These are phyloP conservation scores for Xestia ashworthii DNA, from an alignment of 2,888 invertebrate species.

Conservation along the genomic window DNA sequence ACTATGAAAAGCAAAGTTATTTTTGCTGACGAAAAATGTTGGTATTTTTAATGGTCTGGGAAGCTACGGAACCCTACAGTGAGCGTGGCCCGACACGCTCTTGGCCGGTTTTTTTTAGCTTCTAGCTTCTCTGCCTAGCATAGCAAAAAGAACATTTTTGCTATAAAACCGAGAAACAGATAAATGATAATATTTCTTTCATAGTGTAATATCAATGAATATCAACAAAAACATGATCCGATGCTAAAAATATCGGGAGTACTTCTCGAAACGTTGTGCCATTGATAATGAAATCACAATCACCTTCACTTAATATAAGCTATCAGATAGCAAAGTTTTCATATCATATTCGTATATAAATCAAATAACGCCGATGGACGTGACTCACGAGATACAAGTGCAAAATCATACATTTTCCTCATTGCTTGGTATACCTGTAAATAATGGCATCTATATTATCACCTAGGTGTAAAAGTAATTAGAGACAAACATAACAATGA, in stretches of 20 bases:
- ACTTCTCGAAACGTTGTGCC: neutral
- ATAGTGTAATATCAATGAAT: neutral
- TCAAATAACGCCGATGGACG: slow-evolving; percentile 23
- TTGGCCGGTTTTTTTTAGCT: no score
- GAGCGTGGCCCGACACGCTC: no score
- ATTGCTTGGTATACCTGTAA: neutral
- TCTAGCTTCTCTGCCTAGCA: no score
- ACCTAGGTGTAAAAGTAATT: neutral
- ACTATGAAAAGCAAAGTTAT: no score
- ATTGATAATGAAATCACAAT: slow-evolving; percentile 36
- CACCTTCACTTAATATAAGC: slow-evolving; percentile 4
- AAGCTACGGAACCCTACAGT: no score
- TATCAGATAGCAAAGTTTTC: slow-evolving; percentile 39
- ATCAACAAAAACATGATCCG: neutral
- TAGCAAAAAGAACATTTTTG: no score
- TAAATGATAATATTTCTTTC: neutral
- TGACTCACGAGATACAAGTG: slow-evolving; percentile 26
- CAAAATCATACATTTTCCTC: slow-evolving; percentile 19
- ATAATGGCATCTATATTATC: neutral
- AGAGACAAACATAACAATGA: neutral
- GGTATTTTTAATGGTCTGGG: no score
- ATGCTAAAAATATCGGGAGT: neutral
- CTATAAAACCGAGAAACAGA: neutral
- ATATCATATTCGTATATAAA: slow-evolving; percentile 4
- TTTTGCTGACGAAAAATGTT: no score